Conservation (phyloP, 2,797 vertebrate species). For the Rousettus madagascariensis region DNA sequence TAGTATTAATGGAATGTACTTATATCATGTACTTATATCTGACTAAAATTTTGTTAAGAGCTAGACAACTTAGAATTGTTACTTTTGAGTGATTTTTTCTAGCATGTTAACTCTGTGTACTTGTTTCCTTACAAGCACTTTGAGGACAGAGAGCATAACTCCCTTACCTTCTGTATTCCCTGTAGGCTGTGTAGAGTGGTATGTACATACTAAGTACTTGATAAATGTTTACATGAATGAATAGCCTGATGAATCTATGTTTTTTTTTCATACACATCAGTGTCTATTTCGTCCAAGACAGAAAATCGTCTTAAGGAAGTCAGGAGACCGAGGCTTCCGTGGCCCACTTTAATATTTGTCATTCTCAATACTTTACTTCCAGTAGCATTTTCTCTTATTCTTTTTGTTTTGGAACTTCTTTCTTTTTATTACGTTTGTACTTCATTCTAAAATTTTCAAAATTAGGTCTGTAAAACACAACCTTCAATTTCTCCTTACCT, state of each 20-base stretch:
- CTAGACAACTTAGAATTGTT: not conserved
- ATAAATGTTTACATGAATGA: conserved; percentile 18
- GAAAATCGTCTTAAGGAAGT: not conserved
- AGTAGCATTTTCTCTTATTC: not conserved
- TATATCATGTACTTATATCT: not conserved
- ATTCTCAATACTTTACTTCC: not conserved
- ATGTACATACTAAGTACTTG: not conserved
- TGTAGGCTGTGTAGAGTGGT: not conserved
- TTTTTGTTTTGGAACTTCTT: not conserved
- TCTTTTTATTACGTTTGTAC: conserved; percentile 21
- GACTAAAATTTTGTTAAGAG: conserved; percentile 33
- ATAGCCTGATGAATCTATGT: not conserved
- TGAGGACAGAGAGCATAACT: not conserved
- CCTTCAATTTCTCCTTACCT: not conserved
- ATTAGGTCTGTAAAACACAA: not conserved
- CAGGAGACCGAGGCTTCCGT: not conserved
- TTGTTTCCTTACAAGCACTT: not conserved
- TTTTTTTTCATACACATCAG: not conserved
- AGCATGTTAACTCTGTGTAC: not conserved
- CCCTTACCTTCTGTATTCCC: not conserved
- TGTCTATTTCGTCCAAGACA: not conserved
- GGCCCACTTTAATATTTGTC: not conserved
- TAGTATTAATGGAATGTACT: not conserved
- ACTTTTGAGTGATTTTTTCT: not conserved
- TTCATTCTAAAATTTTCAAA: not conserved